Evolutionary conservation across 2,888 invertebrate species (phyloP).

Genomic region (Tholera decimalis): DNA sequence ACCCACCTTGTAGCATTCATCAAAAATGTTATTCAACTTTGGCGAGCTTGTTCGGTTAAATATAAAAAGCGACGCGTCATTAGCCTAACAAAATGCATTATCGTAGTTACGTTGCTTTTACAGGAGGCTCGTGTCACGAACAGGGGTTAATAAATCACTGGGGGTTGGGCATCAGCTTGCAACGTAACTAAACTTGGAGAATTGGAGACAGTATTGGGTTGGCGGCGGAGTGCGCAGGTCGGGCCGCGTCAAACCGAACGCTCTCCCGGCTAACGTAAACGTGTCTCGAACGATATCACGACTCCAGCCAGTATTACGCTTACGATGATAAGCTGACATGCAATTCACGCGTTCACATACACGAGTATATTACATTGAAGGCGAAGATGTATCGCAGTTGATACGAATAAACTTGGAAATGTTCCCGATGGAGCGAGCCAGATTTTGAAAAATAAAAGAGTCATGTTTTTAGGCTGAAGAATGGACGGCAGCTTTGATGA

Average conservation of each 20-base stretch:
- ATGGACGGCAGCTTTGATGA: conserved; percentile 86
- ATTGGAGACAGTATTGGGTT: conserved; percentile 81
- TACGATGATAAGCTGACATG: conserved; percentile 76
- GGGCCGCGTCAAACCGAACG: conserved; percentile 58
- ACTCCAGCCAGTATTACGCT: conserved; percentile 66
- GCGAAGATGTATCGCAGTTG: conserved; percentile 50
- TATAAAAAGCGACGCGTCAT: conserved; percentile 73
- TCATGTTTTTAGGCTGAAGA: conserved; percentile 62
- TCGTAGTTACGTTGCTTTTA: conserved; percentile 78
- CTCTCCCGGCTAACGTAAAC: conserved; percentile 61
- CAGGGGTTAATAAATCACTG: conserved; percentile 82
- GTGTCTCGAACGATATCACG: conserved; percentile 66
- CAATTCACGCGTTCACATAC: conserved; percentile 73
- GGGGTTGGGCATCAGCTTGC: conserved; percentile 70
- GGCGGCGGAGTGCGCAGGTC: conserved; percentile 79
- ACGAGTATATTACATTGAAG: conserved; percentile 56
- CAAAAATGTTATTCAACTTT: conserved; percentile 58
- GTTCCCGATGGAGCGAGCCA: conserved; percentile 37
- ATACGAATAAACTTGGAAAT: conserved; percentile 44
- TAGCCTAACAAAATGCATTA: conserved; percentile 78
- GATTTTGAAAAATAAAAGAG: conserved; percentile 40
- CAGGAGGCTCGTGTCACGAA: conserved; percentile 82
- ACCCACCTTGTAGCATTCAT: conserved; percentile 28
- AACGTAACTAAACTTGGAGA: conserved; percentile 62
- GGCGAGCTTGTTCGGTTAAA: conserved; percentile 51